phyloP scores from a whole-genome alignment of 2,797 vertebrate genomes.

The Tolypeutes matacus region DNA sequence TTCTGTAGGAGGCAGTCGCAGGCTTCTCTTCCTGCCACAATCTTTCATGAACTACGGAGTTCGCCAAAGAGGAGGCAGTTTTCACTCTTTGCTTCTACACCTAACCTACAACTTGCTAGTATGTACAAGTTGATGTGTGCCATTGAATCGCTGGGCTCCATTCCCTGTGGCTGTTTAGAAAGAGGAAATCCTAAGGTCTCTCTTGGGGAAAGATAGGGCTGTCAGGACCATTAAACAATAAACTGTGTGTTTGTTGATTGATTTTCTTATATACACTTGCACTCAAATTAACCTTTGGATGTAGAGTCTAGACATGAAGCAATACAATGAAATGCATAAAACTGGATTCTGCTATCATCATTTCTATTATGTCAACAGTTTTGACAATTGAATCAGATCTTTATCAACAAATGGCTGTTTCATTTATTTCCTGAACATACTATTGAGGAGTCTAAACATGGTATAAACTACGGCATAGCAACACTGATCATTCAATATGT shows the following conservation, averaged over 20 bases:
- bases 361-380: neutral
- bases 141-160: neutral
- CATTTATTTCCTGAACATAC: neutral
- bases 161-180: neutral
- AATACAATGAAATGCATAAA: neutral
- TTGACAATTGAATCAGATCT: neutral
- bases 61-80: neutral
- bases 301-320: neutral
- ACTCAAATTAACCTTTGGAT: conserved; percentile 26
- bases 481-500: neutral
- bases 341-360: neutral
- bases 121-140: neutral
- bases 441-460: neutral
- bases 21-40: neutral
- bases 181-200: neutral
- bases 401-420: neutral
- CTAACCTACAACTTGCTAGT: neutral
- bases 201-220: neutral
- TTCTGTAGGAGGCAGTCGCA: neutral
- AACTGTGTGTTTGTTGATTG: conserved; percentile 29
- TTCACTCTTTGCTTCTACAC: neutral
- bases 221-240: neutral
- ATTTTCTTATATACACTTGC: neutral
- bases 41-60: neutral
- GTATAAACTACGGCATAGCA: neutral